Percentiles rank a stretch among this genome's conserved stretches.
phyloP scores from a whole-genome alignment of 2,797 vertebrate species.

The Telmatherina bonti region DNA sequence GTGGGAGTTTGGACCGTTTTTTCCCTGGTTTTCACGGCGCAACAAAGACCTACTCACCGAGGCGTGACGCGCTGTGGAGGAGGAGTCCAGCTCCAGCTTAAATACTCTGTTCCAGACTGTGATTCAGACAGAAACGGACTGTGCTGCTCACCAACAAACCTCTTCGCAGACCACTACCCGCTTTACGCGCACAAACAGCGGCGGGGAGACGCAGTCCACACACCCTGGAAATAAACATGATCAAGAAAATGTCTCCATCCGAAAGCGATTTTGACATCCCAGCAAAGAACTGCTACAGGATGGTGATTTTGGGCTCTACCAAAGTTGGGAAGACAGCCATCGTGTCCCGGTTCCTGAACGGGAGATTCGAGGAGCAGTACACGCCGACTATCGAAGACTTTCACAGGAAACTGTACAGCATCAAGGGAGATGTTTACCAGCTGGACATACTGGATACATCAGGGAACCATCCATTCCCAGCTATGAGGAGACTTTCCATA shows the following conservation, averaged over 20 bases:
- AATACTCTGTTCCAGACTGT: constrained; percentile 55
- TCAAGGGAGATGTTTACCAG: constrained; percentile 95
- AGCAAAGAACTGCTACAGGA: constrained; percentile 96
- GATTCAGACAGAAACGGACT: constrained; percentile 17
- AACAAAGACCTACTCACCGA: background rate
- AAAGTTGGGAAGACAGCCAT: constrained; percentile 98
- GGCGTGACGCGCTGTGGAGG: constrained; percentile 66
- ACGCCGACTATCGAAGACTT: constrained; percentile 98
- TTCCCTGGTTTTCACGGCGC: constrained; percentile 16
- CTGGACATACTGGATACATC: constrained; percentile 97
- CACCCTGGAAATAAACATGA: constrained; percentile 79
- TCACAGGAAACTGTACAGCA: constrained; percentile 98
- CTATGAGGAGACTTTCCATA: constrained; percentile 97
- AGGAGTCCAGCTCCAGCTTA: constrained; percentile 61
- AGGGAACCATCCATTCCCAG: constrained; percentile 96
- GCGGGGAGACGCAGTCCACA: background rate
- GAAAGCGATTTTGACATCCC: constrained; percentile 93
- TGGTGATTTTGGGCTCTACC: constrained; percentile 97
- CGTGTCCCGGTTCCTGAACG: constrained; percentile 94
- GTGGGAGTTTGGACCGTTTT: constrained; percentile 45
- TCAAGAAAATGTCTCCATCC: constrained; percentile 94
- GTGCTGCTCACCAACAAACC: background rate
- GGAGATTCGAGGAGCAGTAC: constrained; percentile 95
- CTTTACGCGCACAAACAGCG: constrained; percentile 25
- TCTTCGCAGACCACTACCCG: background rate